Percentiles rank a stretch among this genome's conserved stretches.
Conservation (phyloP, 2,113 vertebrate genomes). For the Garra rufa region DNA sequence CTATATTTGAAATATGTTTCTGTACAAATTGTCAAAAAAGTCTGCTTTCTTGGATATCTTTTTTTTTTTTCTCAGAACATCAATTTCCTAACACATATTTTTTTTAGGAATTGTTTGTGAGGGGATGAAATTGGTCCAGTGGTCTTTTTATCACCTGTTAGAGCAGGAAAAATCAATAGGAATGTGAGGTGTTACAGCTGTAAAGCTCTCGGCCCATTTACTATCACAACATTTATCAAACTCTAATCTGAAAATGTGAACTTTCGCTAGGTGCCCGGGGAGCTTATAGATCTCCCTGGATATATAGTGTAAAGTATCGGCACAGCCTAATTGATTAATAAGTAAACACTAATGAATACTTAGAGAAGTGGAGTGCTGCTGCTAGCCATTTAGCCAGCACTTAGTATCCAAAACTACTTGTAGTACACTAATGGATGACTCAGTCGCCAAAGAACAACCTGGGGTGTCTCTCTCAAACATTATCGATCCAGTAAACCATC, state of each 20-base stretch:
- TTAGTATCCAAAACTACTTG: conserved; percentile 9
- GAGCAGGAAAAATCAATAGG: not conserved
- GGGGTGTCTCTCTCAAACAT: not conserved
- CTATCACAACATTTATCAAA: conserved; percentile 28
- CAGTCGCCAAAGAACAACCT: not conserved
- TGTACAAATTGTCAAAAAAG: too few relatives aligned
- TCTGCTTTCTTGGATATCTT: too few relatives aligned
- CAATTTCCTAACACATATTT: not conserved
- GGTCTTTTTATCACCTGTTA: conserved; percentile 1
- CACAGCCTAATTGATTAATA: not conserved
- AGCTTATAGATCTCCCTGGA: conserved; percentile 29
- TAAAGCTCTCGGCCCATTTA: conserved; percentile 23
- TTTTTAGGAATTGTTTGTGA: conserved; percentile 12
- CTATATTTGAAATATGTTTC: too few relatives aligned
- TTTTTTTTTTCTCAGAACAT: not conserved
- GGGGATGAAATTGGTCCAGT: not conserved
- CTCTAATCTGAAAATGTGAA: conserved; percentile 30
- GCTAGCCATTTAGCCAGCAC: not conserved
- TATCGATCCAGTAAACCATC: conserved; percentile 28
- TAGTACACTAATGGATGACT: not conserved
- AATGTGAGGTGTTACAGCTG: not conserved
- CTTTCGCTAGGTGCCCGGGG: conserved; percentile 9
- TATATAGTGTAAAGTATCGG: not conserved
- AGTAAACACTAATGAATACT: conserved; percentile 18
- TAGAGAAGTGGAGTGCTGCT: not conserved